These are phyloP conservation scores for Saiga tatarica DNA, from an alignment of 2,113 vertebrate genomes.

Conservation along the genomic window DNA sequence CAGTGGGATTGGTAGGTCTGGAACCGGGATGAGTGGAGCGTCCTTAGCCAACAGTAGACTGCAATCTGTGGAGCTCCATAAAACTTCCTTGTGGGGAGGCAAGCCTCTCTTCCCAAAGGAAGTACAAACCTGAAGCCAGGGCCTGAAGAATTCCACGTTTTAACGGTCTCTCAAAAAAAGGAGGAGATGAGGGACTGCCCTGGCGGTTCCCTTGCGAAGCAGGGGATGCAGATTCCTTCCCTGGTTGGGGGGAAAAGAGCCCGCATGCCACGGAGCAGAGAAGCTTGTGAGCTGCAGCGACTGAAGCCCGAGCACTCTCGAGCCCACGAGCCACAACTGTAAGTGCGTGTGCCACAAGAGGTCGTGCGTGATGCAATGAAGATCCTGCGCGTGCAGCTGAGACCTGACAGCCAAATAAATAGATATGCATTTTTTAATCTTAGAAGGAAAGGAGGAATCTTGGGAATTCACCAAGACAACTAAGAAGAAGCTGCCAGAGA, in stretches of 20 bases:
- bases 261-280: neutral
- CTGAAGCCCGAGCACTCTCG: neutral
- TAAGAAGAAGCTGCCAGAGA: neutral
- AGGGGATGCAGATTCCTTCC: neutral
- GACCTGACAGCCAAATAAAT: neutral
- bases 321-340: neutral
- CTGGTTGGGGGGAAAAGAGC: neutral
- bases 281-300: rapidly evolving
- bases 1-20: neutral
- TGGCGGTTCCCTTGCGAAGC: neutral
- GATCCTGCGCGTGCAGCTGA: rapidly evolving
- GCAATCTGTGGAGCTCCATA: rapidly evolving
- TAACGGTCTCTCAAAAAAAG: neutral
- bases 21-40: neutral
- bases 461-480: neutral
- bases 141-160: neutral
- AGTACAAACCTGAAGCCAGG: neutral
- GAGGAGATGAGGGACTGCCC: neutral
- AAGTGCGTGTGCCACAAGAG: rapidly evolving
- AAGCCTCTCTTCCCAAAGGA: neutral
- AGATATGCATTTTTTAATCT: neutral
- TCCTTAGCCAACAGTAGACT: neutral
- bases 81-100: neutral
- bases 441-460: neutral
- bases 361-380: rapidly evolving